Evolutionary conservation across 2,888 invertebrate species (phyloP).

Genomic region (Gerris lacustris): DNA sequence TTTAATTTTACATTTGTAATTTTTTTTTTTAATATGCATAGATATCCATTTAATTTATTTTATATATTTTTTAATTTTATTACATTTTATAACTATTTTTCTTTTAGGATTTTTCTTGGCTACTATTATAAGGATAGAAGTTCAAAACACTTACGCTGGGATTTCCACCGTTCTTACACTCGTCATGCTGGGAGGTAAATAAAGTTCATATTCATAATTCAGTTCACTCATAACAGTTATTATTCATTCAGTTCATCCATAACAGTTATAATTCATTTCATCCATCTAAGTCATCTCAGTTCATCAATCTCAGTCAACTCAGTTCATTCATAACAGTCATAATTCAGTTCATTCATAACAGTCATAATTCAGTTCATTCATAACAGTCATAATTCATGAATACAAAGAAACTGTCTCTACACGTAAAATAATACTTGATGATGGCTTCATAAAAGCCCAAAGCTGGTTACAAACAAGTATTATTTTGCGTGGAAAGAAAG

Average conservation of each 20-base stretch:
- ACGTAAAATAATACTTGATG: too few species aligned
- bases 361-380: background rate
- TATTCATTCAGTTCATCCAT: background rate
- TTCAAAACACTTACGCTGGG: slow-evolving; percentile 25
- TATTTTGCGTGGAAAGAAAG: too few species aligned
- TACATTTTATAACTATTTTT: background rate
- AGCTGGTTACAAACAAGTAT: too few species aligned
- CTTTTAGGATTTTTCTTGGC: slow-evolving; percentile 26
- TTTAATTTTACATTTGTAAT: background rate
- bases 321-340: background rate
- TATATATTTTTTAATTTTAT: background rate
- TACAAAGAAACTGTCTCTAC: too few species aligned
- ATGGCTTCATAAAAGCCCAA: too few species aligned
- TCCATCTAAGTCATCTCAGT: background rate
- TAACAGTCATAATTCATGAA: background rate
- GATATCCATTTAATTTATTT: background rate
- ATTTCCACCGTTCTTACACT: slow-evolving; percentile 25
- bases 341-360: background rate
- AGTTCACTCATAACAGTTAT: background rate
- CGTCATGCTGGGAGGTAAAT: slow-evolving; percentile 28
- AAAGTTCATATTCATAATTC: background rate
- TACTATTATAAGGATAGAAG: slow-evolving; percentile 21
- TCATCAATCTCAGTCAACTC: background rate
- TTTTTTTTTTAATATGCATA: background rate
- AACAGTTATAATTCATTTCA: background rate